Percentiles rank a stretch among this genome's conserved stretches.
These are phyloP conservation scores for Brachypteracias leptosomus DNA, from an alignment of 2,113 vertebrate genomes.

Conservation along the genomic window DNA sequence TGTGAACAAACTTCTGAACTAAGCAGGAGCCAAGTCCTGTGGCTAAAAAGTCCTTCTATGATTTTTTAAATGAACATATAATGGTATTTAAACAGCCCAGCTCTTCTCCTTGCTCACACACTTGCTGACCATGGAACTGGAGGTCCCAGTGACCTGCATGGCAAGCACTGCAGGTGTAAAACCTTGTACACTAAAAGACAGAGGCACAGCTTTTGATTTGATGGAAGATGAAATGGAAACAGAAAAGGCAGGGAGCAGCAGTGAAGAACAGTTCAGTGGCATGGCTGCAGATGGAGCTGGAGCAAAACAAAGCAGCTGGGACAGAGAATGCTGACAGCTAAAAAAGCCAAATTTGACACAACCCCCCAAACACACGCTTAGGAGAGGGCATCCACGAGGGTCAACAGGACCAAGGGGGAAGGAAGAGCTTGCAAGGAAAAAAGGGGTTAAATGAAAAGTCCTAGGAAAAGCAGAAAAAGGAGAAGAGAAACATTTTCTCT, in stretches of 20 bases:
- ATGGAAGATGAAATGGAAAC: background rate
- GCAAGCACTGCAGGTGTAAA: background rate
- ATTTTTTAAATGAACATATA: background rate
- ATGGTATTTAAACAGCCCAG: background rate
- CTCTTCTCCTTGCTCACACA: background rate
- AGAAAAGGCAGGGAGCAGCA: background rate
- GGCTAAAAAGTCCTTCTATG: background rate
- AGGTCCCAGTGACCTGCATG: background rate
- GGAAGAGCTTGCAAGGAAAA: background rate
- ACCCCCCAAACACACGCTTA: accelerated
- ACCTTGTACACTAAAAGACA: accelerated
- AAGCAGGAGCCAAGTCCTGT: background rate
- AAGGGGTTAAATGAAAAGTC: background rate
- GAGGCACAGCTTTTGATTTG: background rate
- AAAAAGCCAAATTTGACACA: background rate
- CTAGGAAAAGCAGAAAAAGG: background rate
- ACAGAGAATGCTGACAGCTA: background rate
- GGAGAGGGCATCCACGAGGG: background rate
- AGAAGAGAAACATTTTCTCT: background rate
- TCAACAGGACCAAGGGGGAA: background rate
- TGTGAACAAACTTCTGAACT: background rate
- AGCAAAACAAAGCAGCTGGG: background rate
- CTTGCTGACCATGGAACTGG: background rate
- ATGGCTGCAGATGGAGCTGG: background rate
- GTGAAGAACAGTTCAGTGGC: background rate